Base-by-base conservation (phyloP, 2,113 vertebrate species). In the Panthera leo region DNA sequence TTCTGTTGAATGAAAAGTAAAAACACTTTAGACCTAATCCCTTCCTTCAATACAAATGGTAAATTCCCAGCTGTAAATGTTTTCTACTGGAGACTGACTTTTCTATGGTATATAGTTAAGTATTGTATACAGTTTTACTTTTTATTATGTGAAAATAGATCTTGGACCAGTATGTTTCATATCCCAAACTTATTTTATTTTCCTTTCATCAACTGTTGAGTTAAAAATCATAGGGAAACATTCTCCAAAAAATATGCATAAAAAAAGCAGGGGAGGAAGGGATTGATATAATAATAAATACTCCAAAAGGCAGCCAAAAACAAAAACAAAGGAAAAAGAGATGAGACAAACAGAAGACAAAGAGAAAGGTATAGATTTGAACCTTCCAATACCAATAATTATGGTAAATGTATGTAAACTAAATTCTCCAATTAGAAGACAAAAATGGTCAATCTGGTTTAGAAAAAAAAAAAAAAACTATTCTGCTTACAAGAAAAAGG, bases 1-100 rank as follows among this genome's bases (percentile, higher is more conserved):
- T 67, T 91, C 25, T 85, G 48, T 61, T 90, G 29, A 95, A 75
- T 95, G 15, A 85, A 93, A 97, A 95, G 45, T 45, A 73, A 85
- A 93, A 84, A 80, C 23, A 91, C 63, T 85, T 90, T 85, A 39
- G 55, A 82, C 8, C 65, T 19, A 96, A 91, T 86, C 79, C n/a
- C 51, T 89, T 85, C 63, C 70, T 89, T 23, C 45, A 67, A 70
- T n/a, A 63, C 13, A 48, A 65, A 65, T 65, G 61, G 61, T 63
- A 85, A 71, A 63, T 45, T 85, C 45, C 78, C 93, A 83, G 25
- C 34, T 48, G n/a, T 48, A 75, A 71, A 75, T 68, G 13, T 48
- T 70, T 84, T 85, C 86, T 94, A 48, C 12, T 78, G 58, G 45
- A 92, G 21, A 89, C 7, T 15, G 70, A 84, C 48, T 85, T 89